These are phyloP conservation scores for Bilobella aurantiaca DNA, from an alignment of 1,140 invertebrate species.

Conservation along the genomic window DNA sequence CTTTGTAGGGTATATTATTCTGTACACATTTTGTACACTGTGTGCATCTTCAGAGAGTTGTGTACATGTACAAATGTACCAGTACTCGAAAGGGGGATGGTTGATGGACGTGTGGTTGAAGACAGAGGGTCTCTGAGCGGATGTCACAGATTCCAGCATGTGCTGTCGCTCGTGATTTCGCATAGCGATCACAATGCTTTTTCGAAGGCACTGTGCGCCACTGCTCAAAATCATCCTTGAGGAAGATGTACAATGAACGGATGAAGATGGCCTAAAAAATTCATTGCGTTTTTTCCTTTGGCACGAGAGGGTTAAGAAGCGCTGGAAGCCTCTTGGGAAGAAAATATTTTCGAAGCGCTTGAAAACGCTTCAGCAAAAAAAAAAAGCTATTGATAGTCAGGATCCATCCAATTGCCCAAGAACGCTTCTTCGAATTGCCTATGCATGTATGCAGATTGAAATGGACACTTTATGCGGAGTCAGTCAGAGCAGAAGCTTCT, in stretches of 20 bases:
- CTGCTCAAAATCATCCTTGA: not conserved
- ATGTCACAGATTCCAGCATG: no score
- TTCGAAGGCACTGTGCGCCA: not conserved
- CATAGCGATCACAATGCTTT: not conserved
- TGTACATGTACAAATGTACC: not conserved
- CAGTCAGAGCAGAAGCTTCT: not conserved
- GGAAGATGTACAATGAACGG: constrained; percentile 4
- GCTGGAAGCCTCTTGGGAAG: no score
- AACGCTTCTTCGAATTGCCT: not conserved
- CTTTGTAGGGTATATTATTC: not conserved
- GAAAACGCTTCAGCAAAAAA: not conserved
- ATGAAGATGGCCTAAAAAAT: not conserved
- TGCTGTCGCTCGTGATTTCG: not conserved
- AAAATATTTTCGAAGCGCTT: no score
- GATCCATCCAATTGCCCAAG: not conserved
- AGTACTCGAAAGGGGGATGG: no score
- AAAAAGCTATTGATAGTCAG: not conserved
- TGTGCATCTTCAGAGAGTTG: not conserved
- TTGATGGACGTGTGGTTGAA: not conserved
- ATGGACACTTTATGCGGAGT: constrained; percentile 8
- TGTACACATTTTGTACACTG: not conserved
- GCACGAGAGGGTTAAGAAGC: not conserved
- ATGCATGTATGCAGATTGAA: constrained; percentile 8
- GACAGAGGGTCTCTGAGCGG: not conserved
- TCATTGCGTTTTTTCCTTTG: not conserved